Conservation (phyloP, 1,140 invertebrate species). For the Physella acuta region DNA sequence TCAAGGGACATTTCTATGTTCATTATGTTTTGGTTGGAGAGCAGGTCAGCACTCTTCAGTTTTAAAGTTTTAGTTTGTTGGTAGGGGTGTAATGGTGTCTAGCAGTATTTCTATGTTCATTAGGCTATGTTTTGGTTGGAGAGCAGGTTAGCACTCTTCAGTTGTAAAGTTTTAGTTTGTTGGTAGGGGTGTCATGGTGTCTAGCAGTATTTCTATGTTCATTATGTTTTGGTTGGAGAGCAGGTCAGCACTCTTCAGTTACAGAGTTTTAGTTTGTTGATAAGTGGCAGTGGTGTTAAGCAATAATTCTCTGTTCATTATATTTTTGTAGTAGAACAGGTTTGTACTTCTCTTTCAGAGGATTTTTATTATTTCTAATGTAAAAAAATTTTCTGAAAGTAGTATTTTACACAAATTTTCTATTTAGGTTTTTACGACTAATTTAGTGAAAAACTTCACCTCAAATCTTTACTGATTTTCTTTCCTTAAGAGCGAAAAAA, state of each 20-base stretch:
- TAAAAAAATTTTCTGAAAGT: too few relatives aligned
- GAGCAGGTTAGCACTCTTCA: constrained; percentile 29
- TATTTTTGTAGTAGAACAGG: too few relatives aligned
- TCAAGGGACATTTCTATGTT: constrained; percentile 35
- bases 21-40: constrained; percentile 31
- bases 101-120: constrained; percentile 37
- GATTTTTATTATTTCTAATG: too few relatives aligned
- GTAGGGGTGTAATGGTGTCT: constrained; percentile 40
- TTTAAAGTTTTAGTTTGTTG: too few relatives aligned
- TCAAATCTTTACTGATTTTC: too few relatives aligned
- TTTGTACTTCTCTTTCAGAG: too few relatives aligned
- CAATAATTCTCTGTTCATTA: constrained; percentile 37
- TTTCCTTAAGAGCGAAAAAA: too few relatives aligned
- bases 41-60: constrained; percentile 29
- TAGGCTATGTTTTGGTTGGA: constrained; percentile 28
- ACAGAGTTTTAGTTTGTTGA: too few relatives aligned
- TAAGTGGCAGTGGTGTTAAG: constrained; percentile 35
- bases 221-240: constrained; percentile 29
- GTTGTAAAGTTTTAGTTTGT: too few relatives aligned
- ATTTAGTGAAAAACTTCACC: too few relatives aligned
- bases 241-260: constrained; percentile 28
- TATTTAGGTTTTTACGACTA: too few relatives aligned
- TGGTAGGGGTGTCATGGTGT: constrained; percentile 42
- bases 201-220: constrained; percentile 35
- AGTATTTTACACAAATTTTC: too few relatives aligned